Conservation (phyloP, 53 echinoderm and acorn worm genomes). For the Apostichopus leukothele region DNA sequence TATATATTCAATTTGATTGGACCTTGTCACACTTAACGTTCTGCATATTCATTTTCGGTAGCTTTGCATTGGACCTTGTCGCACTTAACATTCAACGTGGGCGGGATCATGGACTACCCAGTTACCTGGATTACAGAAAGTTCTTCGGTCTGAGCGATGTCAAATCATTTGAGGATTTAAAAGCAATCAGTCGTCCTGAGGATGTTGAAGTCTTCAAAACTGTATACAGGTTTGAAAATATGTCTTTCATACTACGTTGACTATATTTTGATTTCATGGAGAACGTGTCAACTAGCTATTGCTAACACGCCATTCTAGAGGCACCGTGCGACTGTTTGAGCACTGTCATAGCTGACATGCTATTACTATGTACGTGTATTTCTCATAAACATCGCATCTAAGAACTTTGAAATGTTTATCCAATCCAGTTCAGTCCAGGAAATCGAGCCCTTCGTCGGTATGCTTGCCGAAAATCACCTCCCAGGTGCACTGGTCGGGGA, state of each 20-base stretch:
- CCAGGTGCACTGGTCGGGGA: slow-evolving; percentile 53
- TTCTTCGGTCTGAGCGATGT: slow-evolving; percentile 59
- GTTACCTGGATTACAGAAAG: slow-evolving; percentile 59
- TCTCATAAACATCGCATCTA: too few species aligned
- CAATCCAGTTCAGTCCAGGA: slow-evolving; percentile 44
- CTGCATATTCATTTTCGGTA: too few species aligned
- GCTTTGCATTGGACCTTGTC: slow-evolving; percentile 56
- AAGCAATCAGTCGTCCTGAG: background rate
- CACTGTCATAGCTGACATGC: too few species aligned
- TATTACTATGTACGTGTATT: too few species aligned
- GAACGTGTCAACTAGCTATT: slow-evolving; percentile 62
- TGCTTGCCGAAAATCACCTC: slow-evolving; percentile 49
- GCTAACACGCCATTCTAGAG: too few species aligned
- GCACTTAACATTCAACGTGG: slow-evolving; percentile 90
- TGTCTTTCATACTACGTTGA: too few species aligned
- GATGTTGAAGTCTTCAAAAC: too few species aligned
- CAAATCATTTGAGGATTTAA: slow-evolving; percentile 56
- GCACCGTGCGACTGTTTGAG: too few species aligned
- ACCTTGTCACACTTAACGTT: too few species aligned
- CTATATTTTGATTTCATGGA: slow-evolving; percentile 25
- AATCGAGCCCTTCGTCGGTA: slow-evolving; percentile 62
- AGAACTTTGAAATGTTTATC: background rate
- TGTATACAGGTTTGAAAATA: too few species aligned
- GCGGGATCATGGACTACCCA: slow-evolving; percentile 82
- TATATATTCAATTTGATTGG: too few species aligned